These are phyloP conservation scores for Ylistrum balloti DNA, from an alignment of 1,140 invertebrate genomes.

Conservation along the genomic window DNA sequence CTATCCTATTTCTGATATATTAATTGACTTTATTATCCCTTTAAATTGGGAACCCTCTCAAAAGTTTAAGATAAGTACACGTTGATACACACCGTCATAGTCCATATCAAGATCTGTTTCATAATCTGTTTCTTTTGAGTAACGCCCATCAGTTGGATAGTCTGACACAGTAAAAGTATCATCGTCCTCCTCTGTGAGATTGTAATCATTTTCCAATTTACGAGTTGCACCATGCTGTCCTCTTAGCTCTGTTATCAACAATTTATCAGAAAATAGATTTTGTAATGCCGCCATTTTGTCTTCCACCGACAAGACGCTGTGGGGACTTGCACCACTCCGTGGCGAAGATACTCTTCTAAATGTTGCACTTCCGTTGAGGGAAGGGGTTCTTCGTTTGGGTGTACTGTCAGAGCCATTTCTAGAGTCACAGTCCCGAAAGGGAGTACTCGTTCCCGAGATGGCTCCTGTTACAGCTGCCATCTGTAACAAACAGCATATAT, in stretches of 20 bases:
- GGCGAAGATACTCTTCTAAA: constrained; percentile 49
- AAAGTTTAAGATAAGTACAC: too few relatives aligned
- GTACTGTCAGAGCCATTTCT: constrained; percentile 31
- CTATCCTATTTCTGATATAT: too few relatives aligned
- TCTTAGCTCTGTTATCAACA: constrained; percentile 59
- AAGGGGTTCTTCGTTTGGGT: constrained; percentile 49
- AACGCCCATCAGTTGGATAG: constrained; percentile 56
- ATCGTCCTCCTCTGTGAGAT: constrained; percentile 49
- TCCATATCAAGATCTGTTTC: constrained; percentile 76
- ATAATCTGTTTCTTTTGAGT: constrained; percentile 70
- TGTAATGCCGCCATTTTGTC: constrained; percentile 58
- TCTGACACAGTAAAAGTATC: constrained; percentile 42
- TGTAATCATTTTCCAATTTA: constrained; percentile 45
- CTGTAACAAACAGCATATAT: constrained; percentile 43
- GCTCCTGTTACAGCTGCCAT: constrained; percentile 45
- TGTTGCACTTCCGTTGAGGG: constrained; percentile 58
- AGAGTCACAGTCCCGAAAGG: not conserved
- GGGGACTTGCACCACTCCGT: constrained; percentile 9
- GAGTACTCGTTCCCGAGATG: not conserved
- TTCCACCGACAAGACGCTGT: constrained; percentile 53
- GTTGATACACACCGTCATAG: constrained; percentile 69
- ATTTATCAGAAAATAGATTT: constrained; percentile 52
- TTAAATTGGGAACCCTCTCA: too few relatives aligned
- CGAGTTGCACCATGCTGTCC: constrained; percentile 32
- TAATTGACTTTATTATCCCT: too few relatives aligned